Base-by-base conservation (phyloP, 2,797 vertebrate genomes). In the Numenius phaeopus region DNA sequence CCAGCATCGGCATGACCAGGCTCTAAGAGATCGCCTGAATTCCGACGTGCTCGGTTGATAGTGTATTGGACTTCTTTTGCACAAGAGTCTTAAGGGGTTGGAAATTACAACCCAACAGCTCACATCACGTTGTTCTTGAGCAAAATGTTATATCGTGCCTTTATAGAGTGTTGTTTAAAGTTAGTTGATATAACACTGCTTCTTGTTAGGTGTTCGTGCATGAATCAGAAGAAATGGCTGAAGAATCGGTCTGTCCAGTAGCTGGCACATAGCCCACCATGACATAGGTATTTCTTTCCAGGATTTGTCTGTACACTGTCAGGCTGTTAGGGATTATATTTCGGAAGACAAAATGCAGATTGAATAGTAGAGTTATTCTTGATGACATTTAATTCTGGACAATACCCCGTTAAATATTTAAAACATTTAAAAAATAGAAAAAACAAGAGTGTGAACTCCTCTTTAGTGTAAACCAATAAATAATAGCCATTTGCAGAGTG, bases 401-500 rank as follows among this genome's bases (percentile, higher is more conserved):
- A 76, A 84, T 46, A 93, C 54, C 77, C 81, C 92, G 77, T 84
- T 93, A 90, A 94, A 76, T 79, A 81, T 52, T 90, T 39, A 6
- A 61, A 79, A 83, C 78, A 84, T 58, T 94, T 39, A 4, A 50
- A 79, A 81, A 77, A 47, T 29, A 15, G 73, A 71, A 57, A 8
- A 24, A 70, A 12, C n/a, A 52, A 52, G 30, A 73, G 49, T 49
- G n/a, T 70, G 81, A 90, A 52, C 65, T 52, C 44, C 65, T 87
- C 59, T 61, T 4, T 64, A 81, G 80, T 76, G 94, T 70, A 83
- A 90, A 89, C 15, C 70, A 75, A 95, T 94, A 97, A 97, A 95
- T 72, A 67, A n/a, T 40, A 34, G 67, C 26, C 96, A 87, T 98
- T 98, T 97, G 87, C 81, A 57, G 83, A 97, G 78, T 97, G 94